Evolutionary conservation across 2,888 invertebrate genomes (phyloP), one percentile per base, ranked within the genome.

Genomic region (Caenorhabditis sp.): DNA sequence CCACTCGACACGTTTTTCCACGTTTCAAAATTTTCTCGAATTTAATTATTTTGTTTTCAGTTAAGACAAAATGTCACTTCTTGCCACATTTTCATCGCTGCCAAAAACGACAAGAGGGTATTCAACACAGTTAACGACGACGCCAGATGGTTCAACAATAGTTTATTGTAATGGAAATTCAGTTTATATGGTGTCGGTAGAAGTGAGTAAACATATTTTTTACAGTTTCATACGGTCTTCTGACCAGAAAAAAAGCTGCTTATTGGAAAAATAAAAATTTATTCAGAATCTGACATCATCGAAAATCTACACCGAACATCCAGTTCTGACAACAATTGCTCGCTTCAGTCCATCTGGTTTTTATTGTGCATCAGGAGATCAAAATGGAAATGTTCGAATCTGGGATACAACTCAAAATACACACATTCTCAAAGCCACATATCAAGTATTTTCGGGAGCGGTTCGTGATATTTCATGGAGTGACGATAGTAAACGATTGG

Each of bases 391-490:
- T 59, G 69, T 80, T 26, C 92, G 97, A 20, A 97, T 99, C 87
- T 99, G 99, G 99, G 99, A 99, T 89, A 97, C 97, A 0, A 94
- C 95, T 0, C 89, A 87, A 65, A 62, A 66, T 7, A 84, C 80
- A 8, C 85, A 84, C 56, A 83, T 84, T 54, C 69, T 87, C 31
- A 87, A 87, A 61, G 58, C 63, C 8, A 66, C 62, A 1, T 67
- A 70, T 57, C 95, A 95, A 88, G 95, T 96, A 0, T 93, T 99
- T 87, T 93, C 93, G 8, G 97, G 97, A 0, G 92, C 93, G 0
- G 95, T 99, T 84, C 95, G 96, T 89, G 99, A 99, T 88, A 93
- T 99, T 83, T 93, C 95, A 1, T 99, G 99, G 99, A 95, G 69
- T 50, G 92, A 93, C 0, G 99, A 99, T 89, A 96, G 92, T 89